These are phyloP conservation scores for Aleadryas rufinucha DNA, from an alignment of 2,113 vertebrate species.

Conservation along the genomic window DNA sequence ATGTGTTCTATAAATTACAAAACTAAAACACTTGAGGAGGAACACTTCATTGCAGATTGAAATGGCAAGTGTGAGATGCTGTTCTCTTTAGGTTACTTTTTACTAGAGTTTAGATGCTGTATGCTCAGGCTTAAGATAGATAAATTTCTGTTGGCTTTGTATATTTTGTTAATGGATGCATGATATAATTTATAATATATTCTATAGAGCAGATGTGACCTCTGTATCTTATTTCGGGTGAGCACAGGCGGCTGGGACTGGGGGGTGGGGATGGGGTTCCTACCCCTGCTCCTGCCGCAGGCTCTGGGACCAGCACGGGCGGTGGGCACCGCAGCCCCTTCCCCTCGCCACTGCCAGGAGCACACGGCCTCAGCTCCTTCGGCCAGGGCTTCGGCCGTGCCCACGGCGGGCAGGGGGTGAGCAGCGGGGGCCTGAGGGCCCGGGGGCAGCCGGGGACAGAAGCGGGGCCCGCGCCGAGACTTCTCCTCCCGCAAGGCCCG, in stretches of 20 bases:
- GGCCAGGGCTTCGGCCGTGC: background rate
- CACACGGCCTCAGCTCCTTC: background rate
- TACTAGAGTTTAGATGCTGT: background rate
- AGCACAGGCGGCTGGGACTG: background rate
- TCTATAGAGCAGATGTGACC: background rate
- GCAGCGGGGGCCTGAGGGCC: background rate
- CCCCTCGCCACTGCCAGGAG: background rate
- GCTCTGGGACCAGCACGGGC: background rate
- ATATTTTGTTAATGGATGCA: conserved; percentile 67
- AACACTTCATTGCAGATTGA: background rate
- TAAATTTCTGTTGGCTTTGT: conserved; percentile 50
- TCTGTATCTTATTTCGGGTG: conserved; percentile 37
- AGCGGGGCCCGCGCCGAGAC: background rate
- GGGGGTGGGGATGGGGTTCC: background rate
- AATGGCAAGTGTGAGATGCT: background rate
- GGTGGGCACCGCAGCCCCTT: background rate
- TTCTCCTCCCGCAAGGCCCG: background rate
- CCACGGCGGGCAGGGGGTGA: background rate
- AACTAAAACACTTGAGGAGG: background rate
- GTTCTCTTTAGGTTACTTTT: background rate
- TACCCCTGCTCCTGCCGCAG: background rate
- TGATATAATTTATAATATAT: conserved; percentile 62
- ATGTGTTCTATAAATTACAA: background rate
- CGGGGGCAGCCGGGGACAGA: background rate
- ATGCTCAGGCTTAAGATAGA: background rate